These are phyloP conservation scores for Berghia stephanieae DNA, from an alignment of 1,140 invertebrate genomes.

Conservation along the genomic window DNA sequence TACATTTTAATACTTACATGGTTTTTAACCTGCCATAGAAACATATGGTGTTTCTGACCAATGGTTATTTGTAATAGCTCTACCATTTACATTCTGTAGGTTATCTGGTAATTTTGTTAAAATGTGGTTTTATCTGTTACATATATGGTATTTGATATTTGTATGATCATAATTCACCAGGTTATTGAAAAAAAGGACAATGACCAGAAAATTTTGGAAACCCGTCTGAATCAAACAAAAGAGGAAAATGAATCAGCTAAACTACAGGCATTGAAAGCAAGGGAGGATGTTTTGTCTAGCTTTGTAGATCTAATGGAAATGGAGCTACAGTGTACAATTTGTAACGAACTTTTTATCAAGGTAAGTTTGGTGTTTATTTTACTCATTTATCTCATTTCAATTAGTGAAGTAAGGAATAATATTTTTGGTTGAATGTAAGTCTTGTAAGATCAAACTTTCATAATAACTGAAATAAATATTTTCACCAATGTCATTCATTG, in stretches of 20 bases:
- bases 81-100: no score
- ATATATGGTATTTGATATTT: not conserved
- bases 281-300: slow-evolving; percentile 69
- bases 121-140: not conserved
- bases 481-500: no score
- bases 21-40: not conserved
- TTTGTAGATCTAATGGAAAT: slow-evolving; percentile 76
- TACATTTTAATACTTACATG: not conserved
- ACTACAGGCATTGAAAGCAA: slow-evolving; percentile 58
- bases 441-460: no score
- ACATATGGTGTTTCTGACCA: not conserved
- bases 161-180: slow-evolving; percentile 25
- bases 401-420: no score
- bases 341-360: slow-evolving; percentile 79
- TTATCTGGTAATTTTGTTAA: no score
- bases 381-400: no score
- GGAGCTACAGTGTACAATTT: slow-evolving; percentile 82
- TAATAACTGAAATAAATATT: no score
- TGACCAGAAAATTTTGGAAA: slow-evolving; percentile 61
- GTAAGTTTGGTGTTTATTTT: no score
- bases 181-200: slow-evolving; percentile 58
- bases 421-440: no score
- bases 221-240: slow-evolving; percentile 56
- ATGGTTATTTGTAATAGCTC: no score
- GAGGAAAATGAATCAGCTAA: slow-evolving; percentile 54